Evolutionary conservation across 2,113 vertebrate genomes (phyloP).

Genomic region (Alethe castanea): DNA sequence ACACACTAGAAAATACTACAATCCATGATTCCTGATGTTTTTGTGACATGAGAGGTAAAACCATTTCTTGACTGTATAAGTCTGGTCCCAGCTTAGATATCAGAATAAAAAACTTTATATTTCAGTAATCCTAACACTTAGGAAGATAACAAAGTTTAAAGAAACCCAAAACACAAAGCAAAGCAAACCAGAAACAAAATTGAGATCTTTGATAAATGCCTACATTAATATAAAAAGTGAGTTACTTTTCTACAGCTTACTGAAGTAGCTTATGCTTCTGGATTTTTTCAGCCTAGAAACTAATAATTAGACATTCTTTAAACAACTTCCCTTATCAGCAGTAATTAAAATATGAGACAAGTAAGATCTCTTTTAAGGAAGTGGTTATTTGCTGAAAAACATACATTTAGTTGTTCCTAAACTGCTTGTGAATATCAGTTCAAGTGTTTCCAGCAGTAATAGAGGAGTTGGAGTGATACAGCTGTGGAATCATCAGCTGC

Average conservation of each 20-base stretch:
- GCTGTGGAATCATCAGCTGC: slow-evolving; percentile 11
- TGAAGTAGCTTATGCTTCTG: background rate
- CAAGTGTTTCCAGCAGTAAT: slow-evolving; percentile 17
- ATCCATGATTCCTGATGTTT: background rate
- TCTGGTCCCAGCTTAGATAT: background rate
- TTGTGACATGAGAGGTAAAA: background rate
- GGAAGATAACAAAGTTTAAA: background rate
- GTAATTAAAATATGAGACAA: background rate
- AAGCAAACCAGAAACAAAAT: background rate
- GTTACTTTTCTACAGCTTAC: background rate
- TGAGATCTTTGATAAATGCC: background rate
- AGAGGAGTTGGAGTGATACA: background rate
- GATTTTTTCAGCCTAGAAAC: background rate
- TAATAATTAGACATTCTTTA: background rate
- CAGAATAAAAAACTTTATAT: background rate
- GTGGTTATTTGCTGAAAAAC: slow-evolving; percentile 28
- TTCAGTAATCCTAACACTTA: background rate
- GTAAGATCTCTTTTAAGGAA: slow-evolving; percentile 16
- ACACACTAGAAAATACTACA: background rate
- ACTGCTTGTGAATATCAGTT: background rate
- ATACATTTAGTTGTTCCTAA: background rate
- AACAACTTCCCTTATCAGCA: background rate
- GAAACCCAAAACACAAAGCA: background rate
- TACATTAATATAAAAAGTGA: background rate
- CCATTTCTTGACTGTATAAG: background rate